A percentile compares a stretch with the other conserved stretches of the same genome.
phyloP scores from a whole-genome alignment of 2,113 vertebrate species.

The Ctenodactylus gundi region DNA sequence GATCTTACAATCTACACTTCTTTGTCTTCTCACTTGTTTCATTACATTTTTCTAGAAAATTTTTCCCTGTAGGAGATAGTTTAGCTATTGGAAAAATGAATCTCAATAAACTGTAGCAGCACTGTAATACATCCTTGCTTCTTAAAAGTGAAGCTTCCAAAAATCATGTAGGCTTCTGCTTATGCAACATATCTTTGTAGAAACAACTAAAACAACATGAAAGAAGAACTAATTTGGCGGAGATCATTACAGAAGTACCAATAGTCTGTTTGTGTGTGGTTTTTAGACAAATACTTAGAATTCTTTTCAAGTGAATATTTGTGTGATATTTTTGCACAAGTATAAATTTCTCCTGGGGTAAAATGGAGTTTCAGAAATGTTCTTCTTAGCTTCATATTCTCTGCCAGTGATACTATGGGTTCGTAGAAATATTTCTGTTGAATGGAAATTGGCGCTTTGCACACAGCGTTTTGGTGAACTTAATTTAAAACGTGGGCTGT shows the following conservation, averaged over 20 bases:
- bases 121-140: not conserved
- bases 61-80: not conserved
- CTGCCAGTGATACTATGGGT: conserved; percentile 16
- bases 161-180: conserved; percentile 6
- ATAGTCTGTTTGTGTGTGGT: conserved; percentile 63
- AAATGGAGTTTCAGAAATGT: conserved; percentile 53
- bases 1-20: not conserved
- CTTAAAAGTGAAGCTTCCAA: not conserved
- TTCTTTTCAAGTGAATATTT: conserved; percentile 71
- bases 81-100: not conserved
- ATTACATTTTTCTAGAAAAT: conserved; percentile 44
- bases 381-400: not conserved
- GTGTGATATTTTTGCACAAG: conserved; percentile 44
- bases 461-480: conserved; percentile 29
- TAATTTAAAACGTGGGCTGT: conserved; percentile 38
- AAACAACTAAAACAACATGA: conserved; percentile 56
- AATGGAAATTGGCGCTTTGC: conserved; percentile 13
- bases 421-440: conserved; percentile 51
- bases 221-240: conserved; percentile 29
- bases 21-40: not conserved
- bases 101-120: not conserved
- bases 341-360: conserved; percentile 47
- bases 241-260: conserved; percentile 39
- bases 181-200: not conserved
- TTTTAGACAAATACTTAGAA: conserved; percentile 58